Conservation (phyloP, 2,797 vertebrate genomes). For the Silurus lanzhouensis region DNA sequence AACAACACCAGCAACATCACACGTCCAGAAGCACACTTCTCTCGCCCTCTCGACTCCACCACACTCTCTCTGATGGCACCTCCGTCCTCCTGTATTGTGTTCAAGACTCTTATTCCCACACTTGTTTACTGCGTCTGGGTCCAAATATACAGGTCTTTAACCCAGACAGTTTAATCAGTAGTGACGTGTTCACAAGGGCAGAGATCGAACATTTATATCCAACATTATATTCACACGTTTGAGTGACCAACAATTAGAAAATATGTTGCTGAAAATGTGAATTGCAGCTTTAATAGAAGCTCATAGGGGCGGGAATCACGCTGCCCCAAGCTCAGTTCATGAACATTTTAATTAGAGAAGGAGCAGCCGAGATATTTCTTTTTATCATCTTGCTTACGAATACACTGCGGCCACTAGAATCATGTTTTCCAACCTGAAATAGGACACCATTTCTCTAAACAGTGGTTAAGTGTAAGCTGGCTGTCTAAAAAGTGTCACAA, state of each 20-base stretch:
- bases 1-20: slow-evolving; percentile 44
- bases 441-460: not conserved
- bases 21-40: slow-evolving; percentile 56
- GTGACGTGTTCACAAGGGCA: too few relatives aligned
- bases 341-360: not conserved
- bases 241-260: not conserved
- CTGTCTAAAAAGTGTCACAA: not conserved
- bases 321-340: not conserved
- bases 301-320: not conserved
- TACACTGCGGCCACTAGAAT: not conserved
- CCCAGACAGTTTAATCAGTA: not conserved
- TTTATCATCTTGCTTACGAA: not conserved
- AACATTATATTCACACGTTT: not conserved
- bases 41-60: slow-evolving; percentile 13
- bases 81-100: slow-evolving; percentile 14
- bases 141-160: slow-evolving; percentile 22
- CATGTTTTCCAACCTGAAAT: not conserved
- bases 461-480: not conserved
- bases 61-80: slow-evolving; percentile 45
- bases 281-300: not conserved
- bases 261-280: not conserved
- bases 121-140: not conserved
- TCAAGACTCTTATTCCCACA: slow-evolving; percentile 40
- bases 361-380: not conserved
- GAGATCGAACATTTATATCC: not conserved